phyloP scores from a whole-genome alignment of 2,113 vertebrate genomes.

The Lepus timidus region DNA sequence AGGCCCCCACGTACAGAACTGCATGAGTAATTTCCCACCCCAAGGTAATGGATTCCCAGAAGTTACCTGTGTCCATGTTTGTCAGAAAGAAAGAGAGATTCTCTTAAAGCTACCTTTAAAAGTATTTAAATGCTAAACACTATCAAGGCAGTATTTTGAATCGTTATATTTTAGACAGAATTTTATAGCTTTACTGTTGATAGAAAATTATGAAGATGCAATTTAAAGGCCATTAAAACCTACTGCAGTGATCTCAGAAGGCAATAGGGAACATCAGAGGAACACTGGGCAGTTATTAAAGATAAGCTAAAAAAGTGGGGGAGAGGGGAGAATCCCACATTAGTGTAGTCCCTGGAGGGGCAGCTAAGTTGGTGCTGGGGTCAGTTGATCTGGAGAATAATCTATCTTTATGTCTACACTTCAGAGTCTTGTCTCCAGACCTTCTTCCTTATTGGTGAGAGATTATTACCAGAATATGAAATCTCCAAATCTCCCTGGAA shows the following conservation, averaged over 20 bases:
- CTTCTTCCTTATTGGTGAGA: not conserved
- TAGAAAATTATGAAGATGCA: not conserved
- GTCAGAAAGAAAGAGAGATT: not conserved
- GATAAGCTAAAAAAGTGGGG: not conserved
- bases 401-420: not conserved
- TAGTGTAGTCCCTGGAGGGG: not conserved
- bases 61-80: not conserved
- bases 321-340: not conserved
- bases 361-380: not conserved
- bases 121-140: not conserved
- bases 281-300: conserved; percentile 41
- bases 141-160: conserved; percentile 18
- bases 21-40: not conserved
- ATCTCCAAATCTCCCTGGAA: not conserved
- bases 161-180: conserved; percentile 20
- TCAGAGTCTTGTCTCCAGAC: not conserved
- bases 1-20: not conserved
- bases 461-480: not conserved
- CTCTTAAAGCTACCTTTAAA: not conserved
- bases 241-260: not conserved
- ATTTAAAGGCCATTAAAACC: conserved; percentile 35
- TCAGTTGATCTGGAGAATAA: not conserved
- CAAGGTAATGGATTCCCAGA: not conserved
- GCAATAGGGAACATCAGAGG: not conserved
- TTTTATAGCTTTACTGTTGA: not conserved